Evolutionary conservation across 2,113 vertebrate species (phyloP).

Genomic region (Oreocharis arfaki): DNA sequence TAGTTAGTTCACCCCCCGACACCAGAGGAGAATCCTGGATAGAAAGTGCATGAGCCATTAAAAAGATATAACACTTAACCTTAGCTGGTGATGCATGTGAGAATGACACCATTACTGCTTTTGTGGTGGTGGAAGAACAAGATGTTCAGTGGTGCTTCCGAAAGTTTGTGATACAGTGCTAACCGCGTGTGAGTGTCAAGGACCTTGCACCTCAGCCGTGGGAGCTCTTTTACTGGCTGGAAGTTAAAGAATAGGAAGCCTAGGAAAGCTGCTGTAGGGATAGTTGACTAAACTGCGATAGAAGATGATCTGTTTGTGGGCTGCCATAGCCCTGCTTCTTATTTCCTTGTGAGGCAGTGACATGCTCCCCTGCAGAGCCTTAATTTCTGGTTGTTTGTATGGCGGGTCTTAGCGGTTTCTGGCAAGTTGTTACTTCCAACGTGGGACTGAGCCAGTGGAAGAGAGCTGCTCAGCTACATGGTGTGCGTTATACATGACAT

Average conservation of each 20-base stretch:
- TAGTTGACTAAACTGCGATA: neutral
- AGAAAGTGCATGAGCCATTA: neutral
- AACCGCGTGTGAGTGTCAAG: neutral
- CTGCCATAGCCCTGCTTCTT: neutral
- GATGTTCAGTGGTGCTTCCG: neutral
- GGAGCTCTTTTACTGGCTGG: neutral
- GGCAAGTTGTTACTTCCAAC: neutral
- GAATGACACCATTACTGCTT: neutral
- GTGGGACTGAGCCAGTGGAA: neutral
- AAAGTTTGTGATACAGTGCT: neutral
- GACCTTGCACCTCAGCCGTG: neutral
- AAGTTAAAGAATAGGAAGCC: neutral
- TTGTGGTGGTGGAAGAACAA: neutral
- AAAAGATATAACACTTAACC: neutral
- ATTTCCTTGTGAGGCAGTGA: neutral
- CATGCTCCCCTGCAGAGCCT: neutral
- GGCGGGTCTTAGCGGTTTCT: neutral
- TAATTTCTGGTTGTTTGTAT: constrained; percentile 10
- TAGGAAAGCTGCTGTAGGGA: neutral
- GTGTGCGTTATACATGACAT: neutral
- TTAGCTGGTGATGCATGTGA: constrained; percentile 1
- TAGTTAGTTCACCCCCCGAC: neutral
- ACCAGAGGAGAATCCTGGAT: neutral
- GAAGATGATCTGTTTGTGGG: neutral
- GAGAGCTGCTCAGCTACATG: neutral